Evolutionary conservation across 1,140 invertebrate species (phyloP).

Genomic region (Ganaspis sp.): DNA sequence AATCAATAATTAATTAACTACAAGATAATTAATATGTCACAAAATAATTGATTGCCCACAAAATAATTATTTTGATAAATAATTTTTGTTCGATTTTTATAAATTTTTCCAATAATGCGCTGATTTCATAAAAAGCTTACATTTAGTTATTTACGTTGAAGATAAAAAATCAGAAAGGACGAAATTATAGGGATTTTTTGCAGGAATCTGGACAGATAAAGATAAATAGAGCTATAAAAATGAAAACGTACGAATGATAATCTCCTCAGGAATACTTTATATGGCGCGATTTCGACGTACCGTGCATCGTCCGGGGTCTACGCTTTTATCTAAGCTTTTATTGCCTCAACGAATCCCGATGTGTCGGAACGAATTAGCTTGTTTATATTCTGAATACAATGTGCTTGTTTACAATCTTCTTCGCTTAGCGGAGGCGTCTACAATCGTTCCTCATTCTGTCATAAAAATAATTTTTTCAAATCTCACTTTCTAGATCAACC

Average conservation of each 20-base stretch:
- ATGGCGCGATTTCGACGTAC: conserved; percentile 31
- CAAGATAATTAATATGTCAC: too few relatives aligned
- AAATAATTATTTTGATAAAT: too few relatives aligned
- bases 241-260: conserved; percentile 40
- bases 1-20: too few relatives aligned
- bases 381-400: conserved; percentile 30
- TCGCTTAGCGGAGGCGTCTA: conserved; percentile 10
- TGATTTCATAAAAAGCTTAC: neutral
- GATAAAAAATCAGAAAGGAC: neutral
- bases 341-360: conserved; percentile 44
- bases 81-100: too few relatives aligned
- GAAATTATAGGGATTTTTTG: neutral
- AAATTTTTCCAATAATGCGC: neutral
- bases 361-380: conserved; percentile 29
- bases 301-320: conserved; percentile 32
- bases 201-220: conserved; percentile 22
- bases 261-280: conserved; percentile 41
- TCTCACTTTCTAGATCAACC: conserved; percentile 10
- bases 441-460: conserved; percentile 8
- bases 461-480: conserved; percentile 20
- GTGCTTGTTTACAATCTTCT: conserved; percentile 29
- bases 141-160: neutral
- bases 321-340: conserved; percentile 46
- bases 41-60: too few relatives aligned
- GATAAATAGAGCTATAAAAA: conserved; percentile 46